These are phyloP conservation scores for Ptyas mucosa DNA, from an alignment of 2,113 vertebrate species.

Conservation along the genomic window DNA sequence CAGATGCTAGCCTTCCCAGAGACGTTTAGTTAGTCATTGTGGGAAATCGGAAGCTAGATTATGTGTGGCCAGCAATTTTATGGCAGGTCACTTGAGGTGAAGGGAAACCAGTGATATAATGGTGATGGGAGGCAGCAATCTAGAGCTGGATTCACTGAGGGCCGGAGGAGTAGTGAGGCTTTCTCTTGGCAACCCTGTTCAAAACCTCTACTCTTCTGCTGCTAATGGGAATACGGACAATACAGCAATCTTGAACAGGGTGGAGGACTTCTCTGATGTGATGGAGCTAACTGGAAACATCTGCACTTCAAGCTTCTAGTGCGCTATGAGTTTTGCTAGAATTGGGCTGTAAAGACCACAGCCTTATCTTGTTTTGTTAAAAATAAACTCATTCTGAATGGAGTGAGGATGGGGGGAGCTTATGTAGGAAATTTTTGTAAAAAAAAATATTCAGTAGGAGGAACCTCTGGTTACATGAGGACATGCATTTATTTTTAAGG, in stretches of 20 bases:
- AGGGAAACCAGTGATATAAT: background rate
- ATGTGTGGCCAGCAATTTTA: background rate
- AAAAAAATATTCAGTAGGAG: background rate
- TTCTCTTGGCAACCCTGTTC: background rate
- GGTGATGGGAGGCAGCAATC: background rate
- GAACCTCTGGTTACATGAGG: background rate
- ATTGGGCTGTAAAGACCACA: background rate
- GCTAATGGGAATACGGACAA: background rate
- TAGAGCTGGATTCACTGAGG: background rate
- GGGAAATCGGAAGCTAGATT: background rate
- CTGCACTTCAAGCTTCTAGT: background rate
- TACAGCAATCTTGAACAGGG: background rate
- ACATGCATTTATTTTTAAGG: background rate
- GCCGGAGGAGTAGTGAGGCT: background rate
- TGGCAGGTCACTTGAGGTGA: background rate
- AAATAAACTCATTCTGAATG: background rate
- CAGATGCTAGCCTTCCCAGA: background rate
- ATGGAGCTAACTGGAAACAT: background rate
- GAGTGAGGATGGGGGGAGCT: background rate
- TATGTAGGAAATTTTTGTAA: background rate
- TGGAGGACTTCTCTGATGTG: background rate
- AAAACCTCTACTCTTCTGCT: background rate
- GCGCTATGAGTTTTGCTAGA: background rate
- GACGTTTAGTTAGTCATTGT: background rate
- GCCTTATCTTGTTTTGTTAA: background rate